Evolutionary conservation across 2,113 vertebrate genomes (phyloP), one percentile per base, ranked within the genome.

Genomic region (Podarcis muralis): DNA sequence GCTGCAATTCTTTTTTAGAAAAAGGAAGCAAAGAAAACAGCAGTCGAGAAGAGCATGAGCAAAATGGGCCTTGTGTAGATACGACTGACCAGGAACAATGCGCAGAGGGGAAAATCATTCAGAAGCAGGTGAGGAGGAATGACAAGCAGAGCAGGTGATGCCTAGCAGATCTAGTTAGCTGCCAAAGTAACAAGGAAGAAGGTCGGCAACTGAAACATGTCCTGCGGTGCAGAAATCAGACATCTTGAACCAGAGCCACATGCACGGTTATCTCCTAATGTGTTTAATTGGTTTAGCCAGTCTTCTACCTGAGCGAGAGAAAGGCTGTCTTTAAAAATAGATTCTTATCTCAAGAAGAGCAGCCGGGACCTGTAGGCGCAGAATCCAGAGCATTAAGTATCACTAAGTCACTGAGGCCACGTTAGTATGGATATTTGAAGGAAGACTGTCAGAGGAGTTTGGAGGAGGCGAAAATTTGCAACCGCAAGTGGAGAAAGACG

Each of bases 261-360:
- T 77, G 87, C 74, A 25, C 57, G 35, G 91, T 93, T 96, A 95
- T 93, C 95, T 94, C 92, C 90, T 96, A 96, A 96, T 93, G 92
- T 91, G 92, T 95, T 95, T 95, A 93, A 95, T 93, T 94, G 94
- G 95, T 93, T 95, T 95, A 95, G 90, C 32, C 79, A 87, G 92
- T 93, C 86, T 84, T 94, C 90, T 88, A 95, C 88, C 94, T 86
- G 85, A 89, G 86, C 91, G 37, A 43, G 93, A 95, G 89, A 92
- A 91, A 93, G 79, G 93, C 80, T 93, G 93, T 80, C 93, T 92
- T 92, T 95, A 96, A 95, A 96, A 95, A 96, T 94, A 96, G 75
- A 76, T 81, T 86, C 93, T 86, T 79, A 76, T 91, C 90, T 93
- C 89, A 75, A 0, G 1, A 93, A 88, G 87, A 92, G 79, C 88